These are phyloP conservation scores for Sebastes schlegelii DNA, from an alignment of 2,113 vertebrate species.

Conservation along the genomic window DNA sequence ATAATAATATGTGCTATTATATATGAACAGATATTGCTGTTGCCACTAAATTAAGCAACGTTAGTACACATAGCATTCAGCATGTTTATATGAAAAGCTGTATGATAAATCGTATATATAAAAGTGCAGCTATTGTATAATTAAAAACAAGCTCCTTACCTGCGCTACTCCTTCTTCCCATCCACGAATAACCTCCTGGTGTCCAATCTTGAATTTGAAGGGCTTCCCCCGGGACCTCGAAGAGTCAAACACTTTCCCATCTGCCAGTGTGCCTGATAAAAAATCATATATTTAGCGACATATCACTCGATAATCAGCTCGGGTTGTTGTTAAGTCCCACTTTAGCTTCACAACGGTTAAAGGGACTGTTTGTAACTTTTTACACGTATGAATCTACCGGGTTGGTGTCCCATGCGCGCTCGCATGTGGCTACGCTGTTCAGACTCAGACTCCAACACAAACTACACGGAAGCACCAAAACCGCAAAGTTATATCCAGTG, in stretches of 20 bases:
- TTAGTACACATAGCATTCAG: neutral
- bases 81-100: neutral
- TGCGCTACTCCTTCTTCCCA: slow-evolving; percentile 96
- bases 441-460: no score
- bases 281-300: neutral
- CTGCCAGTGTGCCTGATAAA: slow-evolving; percentile 88
- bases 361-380: no score
- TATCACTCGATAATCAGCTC: neutral
- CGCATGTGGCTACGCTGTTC: no score
- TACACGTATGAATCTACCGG: no score
- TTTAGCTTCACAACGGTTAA: neutral
- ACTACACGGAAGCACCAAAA: no score
- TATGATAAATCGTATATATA: no score
- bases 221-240: slow-evolving; percentile 93
- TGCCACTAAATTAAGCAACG: neutral
- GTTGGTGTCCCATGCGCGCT: no score
- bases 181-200: slow-evolving; percentile 93
- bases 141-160: slow-evolving; percentile 76
- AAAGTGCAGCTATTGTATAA: no score
- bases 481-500: no score
- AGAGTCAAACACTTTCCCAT: slow-evolving; percentile 94
- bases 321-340: neutral
- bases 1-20: neutral
- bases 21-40: neutral
- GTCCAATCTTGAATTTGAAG: slow-evolving; percentile 93